A percentile compares a stretch with the other conserved stretches of the same genome.
phyloP scores from a whole-genome alignment of 1,140 invertebrate species.

The Chironomus striatipennis region DNA sequence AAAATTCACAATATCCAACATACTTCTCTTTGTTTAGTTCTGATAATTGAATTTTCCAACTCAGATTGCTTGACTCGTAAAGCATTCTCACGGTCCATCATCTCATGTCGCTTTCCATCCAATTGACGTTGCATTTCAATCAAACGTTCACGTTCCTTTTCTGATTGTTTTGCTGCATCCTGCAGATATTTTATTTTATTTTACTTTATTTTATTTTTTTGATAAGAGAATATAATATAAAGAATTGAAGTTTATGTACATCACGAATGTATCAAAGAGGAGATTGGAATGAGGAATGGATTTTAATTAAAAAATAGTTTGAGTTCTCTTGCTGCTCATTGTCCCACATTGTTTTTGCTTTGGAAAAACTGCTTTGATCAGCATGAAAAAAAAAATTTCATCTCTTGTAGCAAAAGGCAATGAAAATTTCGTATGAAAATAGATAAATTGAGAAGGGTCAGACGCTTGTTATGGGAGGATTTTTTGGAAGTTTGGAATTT shows the following conservation, averaged over 20 bases:
- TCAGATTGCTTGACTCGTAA: slow-evolving; percentile 39
- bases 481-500: no score
- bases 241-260: no score
- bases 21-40: slow-evolving; percentile 33
- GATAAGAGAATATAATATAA: no score
- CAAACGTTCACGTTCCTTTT: slow-evolving; percentile 40
- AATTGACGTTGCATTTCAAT: slow-evolving; percentile 39
- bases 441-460: no score
- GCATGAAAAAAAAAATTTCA: neutral
- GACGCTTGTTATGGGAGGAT: no score
- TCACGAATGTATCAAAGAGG: neutral
- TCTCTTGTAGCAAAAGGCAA: neutral
- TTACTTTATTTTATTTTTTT: no score
- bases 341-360: no score
- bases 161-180: slow-evolving; percentile 41
- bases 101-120: slow-evolving; percentile 38
- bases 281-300: neutral
- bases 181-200: slow-evolving; percentile 26
- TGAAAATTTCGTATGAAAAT: neutral
- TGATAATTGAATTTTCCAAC: slow-evolving; percentile 31
- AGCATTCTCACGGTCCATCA: slow-evolving; percentile 39
- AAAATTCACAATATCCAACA: slow-evolving; percentile 22
- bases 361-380: no score
- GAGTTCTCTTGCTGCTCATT: neutral
- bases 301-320: slow-evolving; percentile 19